phyloP scores from a whole-genome alignment of 1,140 invertebrate genomes.

The Bombus confusus region DNA sequence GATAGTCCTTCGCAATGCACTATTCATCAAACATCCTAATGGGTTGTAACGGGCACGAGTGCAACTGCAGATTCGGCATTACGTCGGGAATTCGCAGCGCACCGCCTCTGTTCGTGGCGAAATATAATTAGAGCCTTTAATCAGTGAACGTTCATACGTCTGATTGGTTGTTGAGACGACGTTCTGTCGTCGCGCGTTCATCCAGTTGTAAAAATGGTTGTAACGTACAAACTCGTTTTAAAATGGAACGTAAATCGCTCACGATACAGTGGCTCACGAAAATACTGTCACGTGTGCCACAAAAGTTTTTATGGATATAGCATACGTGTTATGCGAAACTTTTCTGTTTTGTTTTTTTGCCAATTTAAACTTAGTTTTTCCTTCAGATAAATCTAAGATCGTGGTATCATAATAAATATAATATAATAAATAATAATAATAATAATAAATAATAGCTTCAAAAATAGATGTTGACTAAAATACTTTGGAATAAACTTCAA shows the following conservation, averaged over 20 bases:
- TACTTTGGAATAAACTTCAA: no score
- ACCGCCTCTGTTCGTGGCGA: slow-evolving; percentile 18
- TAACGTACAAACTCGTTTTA: background rate
- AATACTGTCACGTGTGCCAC: no score
- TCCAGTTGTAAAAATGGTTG: background rate
- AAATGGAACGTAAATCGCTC: background rate
- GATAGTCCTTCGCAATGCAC: slow-evolving; percentile 56
- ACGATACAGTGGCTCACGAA: no score
- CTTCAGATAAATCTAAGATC: no score
- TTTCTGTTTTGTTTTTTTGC: no score
- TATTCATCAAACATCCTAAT: slow-evolving; percentile 70
- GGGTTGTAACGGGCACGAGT: slow-evolving; percentile 56
- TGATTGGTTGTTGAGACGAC: background rate
- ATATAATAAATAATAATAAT: no score
- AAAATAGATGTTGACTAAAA: no score
- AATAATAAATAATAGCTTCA: no score
- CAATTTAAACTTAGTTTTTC: no score
- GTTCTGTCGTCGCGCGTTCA: background rate
- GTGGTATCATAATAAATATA: no score
- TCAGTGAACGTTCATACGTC: background rate
- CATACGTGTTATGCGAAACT: no score
- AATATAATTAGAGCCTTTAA: slow-evolving; percentile 56
- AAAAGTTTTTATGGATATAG: no score
- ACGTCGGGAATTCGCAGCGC: slow-evolving; percentile 25
- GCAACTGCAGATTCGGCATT: slow-evolving; percentile 59